phyloP scores from a whole-genome alignment of 2,797 vertebrate species.

The Hydrocynus forskahlii region DNA sequence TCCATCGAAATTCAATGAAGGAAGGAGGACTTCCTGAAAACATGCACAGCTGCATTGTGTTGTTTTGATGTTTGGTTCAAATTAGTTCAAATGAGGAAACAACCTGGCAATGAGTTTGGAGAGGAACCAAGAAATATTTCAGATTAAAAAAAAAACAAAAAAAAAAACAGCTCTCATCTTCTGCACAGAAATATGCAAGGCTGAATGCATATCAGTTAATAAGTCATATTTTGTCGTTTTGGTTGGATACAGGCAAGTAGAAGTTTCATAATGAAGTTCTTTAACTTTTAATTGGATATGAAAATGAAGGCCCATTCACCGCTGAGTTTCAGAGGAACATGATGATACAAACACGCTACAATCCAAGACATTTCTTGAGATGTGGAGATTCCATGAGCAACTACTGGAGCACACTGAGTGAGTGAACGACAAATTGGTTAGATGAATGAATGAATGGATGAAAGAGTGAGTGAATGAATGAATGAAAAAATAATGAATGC shows the following conservation, averaged over 20 bases:
- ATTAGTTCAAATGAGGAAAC: conserved; percentile 25
- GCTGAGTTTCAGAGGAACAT: conserved; percentile 56
- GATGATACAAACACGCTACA: conserved; percentile 48
- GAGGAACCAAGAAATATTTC: conserved; percentile 63
- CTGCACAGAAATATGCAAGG: conserved; percentile 67
- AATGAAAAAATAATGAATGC: no score
- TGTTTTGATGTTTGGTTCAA: conserved; percentile 33
- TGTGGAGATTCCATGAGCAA: background rate
- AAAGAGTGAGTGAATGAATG: background rate
- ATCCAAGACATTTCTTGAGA: conserved; percentile 60
- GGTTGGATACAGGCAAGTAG: conserved; percentile 78
- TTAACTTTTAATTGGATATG: conserved; percentile 82
- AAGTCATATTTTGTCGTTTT: conserved; percentile 75
- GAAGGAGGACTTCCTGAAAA: background rate
- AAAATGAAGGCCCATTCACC: conserved; percentile 63
- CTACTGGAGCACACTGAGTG: background rate
- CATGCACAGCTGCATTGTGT: background rate
- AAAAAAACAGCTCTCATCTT: conserved; percentile 59
- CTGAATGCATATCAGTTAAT: conserved; percentile 81
- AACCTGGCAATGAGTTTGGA: conserved; percentile 64
- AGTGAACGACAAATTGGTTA: background rate
- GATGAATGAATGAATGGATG: background rate
- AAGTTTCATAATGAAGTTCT: conserved; percentile 75
- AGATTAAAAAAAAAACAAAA: conserved; percentile 63
- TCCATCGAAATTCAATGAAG: background rate